phyloP scores from a whole-genome alignment of 2,113 vertebrate species.

The Natator depressus region DNA sequence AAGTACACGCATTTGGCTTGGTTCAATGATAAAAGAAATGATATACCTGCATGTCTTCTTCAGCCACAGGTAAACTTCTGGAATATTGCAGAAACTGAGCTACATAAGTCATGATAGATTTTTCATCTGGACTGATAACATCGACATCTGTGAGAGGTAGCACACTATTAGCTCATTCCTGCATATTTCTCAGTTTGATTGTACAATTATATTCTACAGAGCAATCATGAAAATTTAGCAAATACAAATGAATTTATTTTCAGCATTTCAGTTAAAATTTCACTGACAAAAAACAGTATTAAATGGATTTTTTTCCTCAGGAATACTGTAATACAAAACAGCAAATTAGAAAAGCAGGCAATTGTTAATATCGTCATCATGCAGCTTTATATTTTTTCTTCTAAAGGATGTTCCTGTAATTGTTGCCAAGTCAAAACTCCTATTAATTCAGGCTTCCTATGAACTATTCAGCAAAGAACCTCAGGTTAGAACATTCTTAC shows the following conservation, averaged over 20 bases:
- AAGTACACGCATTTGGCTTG: not conserved
- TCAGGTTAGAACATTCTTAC: not conserved
- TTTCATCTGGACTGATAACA: conserved; percentile 91
- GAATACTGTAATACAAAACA: conserved; percentile 14
- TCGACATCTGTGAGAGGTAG: conserved; percentile 88
- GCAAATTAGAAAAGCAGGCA: not conserved
- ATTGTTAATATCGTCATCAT: not conserved
- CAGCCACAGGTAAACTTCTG: conserved; percentile 74
- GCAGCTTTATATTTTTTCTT: not conserved
- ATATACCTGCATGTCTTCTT: conserved; percentile 83
- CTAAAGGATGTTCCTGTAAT: not conserved
- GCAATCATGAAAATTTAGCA: conserved; percentile 50
- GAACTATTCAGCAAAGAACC: not conserved
- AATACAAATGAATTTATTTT: conserved; percentile 47
- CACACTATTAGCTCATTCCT: conserved; percentile 35
- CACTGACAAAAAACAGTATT: conserved; percentile 40
- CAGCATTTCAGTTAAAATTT: conserved; percentile 40
- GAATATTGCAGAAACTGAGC: conserved; percentile 96
- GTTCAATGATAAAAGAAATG: not conserved
- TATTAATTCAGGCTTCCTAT: not conserved
- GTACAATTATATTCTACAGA: conserved; percentile 41
- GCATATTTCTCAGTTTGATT: conserved; percentile 42
- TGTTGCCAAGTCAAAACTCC: not conserved
- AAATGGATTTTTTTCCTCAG: conserved; percentile 2
- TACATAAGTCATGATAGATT: conserved; percentile 98